Percentiles rank a stretch among this genome's conserved stretches.
Evolutionary conservation across 1,140 invertebrate species (phyloP).

Genomic region (Leptoteleia sp.): DNA sequence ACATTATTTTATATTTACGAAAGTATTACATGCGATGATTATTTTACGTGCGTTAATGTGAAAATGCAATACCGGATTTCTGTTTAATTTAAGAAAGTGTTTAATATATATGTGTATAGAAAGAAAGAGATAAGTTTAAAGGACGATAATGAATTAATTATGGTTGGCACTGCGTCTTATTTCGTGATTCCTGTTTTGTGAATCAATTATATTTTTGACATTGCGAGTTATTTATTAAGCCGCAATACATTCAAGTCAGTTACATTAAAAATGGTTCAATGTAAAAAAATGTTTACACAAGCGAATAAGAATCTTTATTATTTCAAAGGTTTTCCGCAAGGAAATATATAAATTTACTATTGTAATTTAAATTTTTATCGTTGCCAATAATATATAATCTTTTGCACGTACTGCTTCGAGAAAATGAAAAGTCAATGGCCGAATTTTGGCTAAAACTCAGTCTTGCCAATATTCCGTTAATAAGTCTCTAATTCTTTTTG

Average conservation of each 20-base stretch:
- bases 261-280: neutral
- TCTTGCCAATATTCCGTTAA: constrained; percentile 81
- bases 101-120: constrained; percentile 51
- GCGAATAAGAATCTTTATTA: neutral
- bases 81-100: constrained; percentile 52
- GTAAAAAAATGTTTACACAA: constrained; percentile 8
- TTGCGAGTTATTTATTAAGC: too few relatives aligned
- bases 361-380: neutral
- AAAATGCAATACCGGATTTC: constrained; percentile 51
- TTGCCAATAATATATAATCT: constrained; percentile 7
- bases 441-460: constrained; percentile 69
- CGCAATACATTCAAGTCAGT: neutral
- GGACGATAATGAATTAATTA: constrained; percentile 49
- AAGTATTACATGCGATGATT: constrained; percentile 33
- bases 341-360: too few relatives aligned
- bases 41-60: constrained; percentile 44
- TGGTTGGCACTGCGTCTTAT: constrained; percentile 35
- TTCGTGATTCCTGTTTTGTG: neutral
- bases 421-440: constrained; percentile 45
- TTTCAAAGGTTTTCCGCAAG: too few relatives aligned
- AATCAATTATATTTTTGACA: neutral
- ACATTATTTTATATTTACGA: constrained; percentile 17
- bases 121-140: constrained; percentile 39
- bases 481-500: constrained; percentile 82
- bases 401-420: constrained; percentile 31